Evolutionary conservation across 1,140 invertebrate species (phyloP).

Genomic region (Chrysoperla carnea): DNA sequence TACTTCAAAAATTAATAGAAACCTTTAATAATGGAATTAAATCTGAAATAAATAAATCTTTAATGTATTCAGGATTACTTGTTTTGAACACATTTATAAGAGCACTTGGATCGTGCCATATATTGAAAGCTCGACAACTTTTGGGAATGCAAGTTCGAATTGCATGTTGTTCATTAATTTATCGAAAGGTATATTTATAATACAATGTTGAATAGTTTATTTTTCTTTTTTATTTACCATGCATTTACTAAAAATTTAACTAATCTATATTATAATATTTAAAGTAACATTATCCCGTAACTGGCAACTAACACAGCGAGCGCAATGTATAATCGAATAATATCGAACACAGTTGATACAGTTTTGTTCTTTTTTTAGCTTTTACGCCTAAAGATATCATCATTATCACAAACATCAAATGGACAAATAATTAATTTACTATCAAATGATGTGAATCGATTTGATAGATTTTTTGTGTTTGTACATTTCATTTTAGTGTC

Average conservation of each 20-base stretch:
- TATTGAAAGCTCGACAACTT: constrained; percentile 10
- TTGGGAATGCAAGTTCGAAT: constrained; percentile 39
- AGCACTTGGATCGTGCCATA: constrained; percentile 4
- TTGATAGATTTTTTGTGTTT: constrained; percentile 39
- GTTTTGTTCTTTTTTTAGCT: too few relatives aligned
- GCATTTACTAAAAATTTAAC: too few relatives aligned
- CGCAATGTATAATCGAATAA: too few relatives aligned
- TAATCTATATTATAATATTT: too few relatives aligned
- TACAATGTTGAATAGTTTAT: too few relatives aligned
- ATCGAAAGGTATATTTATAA: constrained; percentile 51
- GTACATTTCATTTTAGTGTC: constrained; percentile 48
- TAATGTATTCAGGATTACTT: constrained; percentile 6
- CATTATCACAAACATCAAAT: constrained; percentile 49
- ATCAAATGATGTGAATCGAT: constrained; percentile 58
- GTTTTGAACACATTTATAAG: not conserved
- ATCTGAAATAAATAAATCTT: constrained; percentile 9
- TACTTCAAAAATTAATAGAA: constrained; percentile 3
- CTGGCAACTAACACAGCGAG: too few relatives aligned
- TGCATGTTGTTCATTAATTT: constrained; percentile 37
- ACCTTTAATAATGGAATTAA: constrained; percentile 2
- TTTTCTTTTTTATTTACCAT: too few relatives aligned
- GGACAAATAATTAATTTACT: constrained; percentile 73
- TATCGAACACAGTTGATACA: too few relatives aligned
- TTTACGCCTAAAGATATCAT: constrained; percentile 37
- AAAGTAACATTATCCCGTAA: too few relatives aligned